Percentiles rank a stretch among this genome's conserved stretches.
Evolutionary conservation across 2,113 vertebrate genomes (phyloP).

Genomic region (Phocoena phocoena): DNA sequence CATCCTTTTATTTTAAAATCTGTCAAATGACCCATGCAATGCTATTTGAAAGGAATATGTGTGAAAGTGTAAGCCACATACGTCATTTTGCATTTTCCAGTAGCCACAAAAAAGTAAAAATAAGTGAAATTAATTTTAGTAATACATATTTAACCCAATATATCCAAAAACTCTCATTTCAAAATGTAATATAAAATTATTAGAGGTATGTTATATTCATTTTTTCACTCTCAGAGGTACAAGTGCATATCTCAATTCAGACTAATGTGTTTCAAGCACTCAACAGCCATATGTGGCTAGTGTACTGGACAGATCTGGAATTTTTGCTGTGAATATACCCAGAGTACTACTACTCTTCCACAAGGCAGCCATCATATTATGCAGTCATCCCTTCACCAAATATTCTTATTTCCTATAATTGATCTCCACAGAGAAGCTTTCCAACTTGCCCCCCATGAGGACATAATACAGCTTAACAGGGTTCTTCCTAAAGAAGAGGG

Average conservation of each 20-base stretch:
- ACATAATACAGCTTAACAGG: neutral
- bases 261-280: neutral
- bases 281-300: accelerated
- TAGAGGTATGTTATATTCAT: neutral
- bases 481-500: neutral
- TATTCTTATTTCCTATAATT: neutral
- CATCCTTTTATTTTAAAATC: neutral
- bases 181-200: slow-evolving; percentile 4
- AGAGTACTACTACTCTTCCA: neutral
- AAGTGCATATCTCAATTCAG: neutral
- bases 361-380: neutral
- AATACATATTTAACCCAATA: neutral
- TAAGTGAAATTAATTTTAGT: neutral
- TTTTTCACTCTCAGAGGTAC: neutral
- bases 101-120: slow-evolving; percentile 1
- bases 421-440: neutral
- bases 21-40: neutral
- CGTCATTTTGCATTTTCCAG: neutral
- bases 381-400: neutral
- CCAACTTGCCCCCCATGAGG: neutral
- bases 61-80: neutral
- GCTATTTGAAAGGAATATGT: neutral
- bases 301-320: neutral
- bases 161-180: neutral
- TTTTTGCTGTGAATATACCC: neutral